Evolutionary conservation across 2,888 invertebrate genomes (phyloP), one percentile per base, ranked within the genome.

Genomic region (Sialis fuliginosa): DNA sequence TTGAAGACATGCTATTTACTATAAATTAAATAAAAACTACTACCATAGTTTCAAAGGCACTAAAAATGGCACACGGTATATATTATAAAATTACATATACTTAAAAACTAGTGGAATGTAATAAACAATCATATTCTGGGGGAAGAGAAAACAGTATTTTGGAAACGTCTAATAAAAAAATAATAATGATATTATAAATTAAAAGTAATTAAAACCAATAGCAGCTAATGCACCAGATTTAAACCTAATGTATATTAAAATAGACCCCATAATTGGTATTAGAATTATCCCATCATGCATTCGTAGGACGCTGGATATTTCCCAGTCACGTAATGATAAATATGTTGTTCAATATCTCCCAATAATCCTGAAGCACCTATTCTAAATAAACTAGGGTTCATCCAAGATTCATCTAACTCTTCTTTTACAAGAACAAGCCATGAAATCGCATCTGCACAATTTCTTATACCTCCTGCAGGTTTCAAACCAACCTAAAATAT

Each of bases 391-490:
- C 77, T 60, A 0, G 80, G 83, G 6, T 70, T 71, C 43, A 95
- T 65, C 95, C 96, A 98, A 10, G 83, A 79, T 46, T 78, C 67
- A 2, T 96, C 97, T 10, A 98, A 70, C 52, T 90, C 80, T 54
- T 79, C 79, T 59, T 86, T 78, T 6, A 96, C 76, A 49, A 98
- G 65, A 5, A 81, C 72, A 55, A 93, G 68, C 92, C 93, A 98
- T 49, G 79, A 71, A 33, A 95, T 70, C 0, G 91, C 87, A 61
- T 97, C 93, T 42, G 75, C 72, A 0, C 81, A 75, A 0, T 86
- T 87, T 52, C 84, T 75, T 42, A 98, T 88, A 6, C 98, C 98
- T 10, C 98, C 98, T 13, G 98, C 98, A 13, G 98, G 95, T 67
- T 99, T 99, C 48, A 99, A 75, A 2, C 98, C 98, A 51, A 97